Conservation (phyloP, 2,888 invertebrate genomes). For the Petrolisthes cinctipes region DNA sequence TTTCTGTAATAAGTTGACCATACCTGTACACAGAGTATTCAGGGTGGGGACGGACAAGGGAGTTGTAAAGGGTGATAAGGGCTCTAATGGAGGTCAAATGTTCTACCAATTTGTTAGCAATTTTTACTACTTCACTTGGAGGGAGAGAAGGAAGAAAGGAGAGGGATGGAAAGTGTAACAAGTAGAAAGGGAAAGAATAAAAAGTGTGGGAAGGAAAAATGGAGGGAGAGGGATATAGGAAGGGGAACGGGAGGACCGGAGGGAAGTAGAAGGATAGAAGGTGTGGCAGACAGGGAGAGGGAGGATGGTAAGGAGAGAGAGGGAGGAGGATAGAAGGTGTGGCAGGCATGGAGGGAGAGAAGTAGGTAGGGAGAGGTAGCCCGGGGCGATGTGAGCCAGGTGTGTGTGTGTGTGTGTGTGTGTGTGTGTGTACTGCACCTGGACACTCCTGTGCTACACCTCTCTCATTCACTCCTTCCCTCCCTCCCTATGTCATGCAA, state of each 20-base stretch:
- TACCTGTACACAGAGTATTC: no score
- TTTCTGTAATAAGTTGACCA: no score
- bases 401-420: background rate
- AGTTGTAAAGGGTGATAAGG: background rate
- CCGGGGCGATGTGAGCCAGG: background rate
- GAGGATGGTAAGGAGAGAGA: background rate
- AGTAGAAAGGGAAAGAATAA: background rate
- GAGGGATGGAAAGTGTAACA: background rate
- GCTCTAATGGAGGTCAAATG: no score
- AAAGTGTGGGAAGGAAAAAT: background rate
- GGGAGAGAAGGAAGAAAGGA: background rate
- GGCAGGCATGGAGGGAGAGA: background rate
- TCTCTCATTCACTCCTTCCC: background rate
- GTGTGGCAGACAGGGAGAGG: background rate
- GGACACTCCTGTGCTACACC: conserved; percentile 9
- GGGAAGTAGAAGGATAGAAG: background rate
- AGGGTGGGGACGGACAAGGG: background rate
- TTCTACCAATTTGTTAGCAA: no score
- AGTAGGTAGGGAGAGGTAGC: background rate
- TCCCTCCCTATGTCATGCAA: background rate
- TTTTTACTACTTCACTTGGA: background rate
- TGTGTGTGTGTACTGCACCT: background rate
- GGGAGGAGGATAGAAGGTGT: background rate
- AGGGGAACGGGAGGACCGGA: background rate
- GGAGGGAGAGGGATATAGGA: background rate